These are phyloP conservation scores for Lycocorax pyrrhopterus DNA, from an alignment of 2,113 vertebrate genomes.

Conservation along the genomic window DNA sequence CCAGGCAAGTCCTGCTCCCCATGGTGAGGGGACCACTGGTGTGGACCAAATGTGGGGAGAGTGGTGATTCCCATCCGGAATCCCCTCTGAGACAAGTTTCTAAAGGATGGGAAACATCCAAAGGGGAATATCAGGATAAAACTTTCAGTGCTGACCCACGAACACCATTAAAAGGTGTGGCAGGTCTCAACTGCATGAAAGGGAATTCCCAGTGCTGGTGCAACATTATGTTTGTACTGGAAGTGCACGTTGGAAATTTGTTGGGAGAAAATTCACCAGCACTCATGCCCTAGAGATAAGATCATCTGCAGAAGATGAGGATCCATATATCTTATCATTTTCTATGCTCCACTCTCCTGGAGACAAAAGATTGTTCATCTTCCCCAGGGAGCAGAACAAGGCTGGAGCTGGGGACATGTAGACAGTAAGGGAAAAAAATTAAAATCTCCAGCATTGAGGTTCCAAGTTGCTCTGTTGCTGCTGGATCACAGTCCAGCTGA, in stretches of 20 bases:
- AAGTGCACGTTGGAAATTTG: background rate
- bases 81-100: background rate
- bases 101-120: background rate
- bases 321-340: background rate
- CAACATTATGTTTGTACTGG: background rate
- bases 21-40: background rate
- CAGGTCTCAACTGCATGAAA: background rate
- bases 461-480: background rate
- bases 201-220: background rate
- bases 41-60: background rate
- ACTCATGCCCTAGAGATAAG: background rate
- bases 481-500: background rate
- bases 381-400: background rate
- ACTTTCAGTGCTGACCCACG: rapidly evolving
- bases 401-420: background rate
- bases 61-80: background rate
- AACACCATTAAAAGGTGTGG: background rate
- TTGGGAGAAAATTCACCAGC: background rate
- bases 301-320: background rate
- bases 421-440: rapidly evolving
- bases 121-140: background rate
- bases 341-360: background rate
- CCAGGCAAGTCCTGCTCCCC: background rate
- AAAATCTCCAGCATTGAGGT: background rate
- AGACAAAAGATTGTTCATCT: background rate